phyloP scores from a whole-genome alignment of 1,140 invertebrate species.

The Listronotus oregonensis region DNA sequence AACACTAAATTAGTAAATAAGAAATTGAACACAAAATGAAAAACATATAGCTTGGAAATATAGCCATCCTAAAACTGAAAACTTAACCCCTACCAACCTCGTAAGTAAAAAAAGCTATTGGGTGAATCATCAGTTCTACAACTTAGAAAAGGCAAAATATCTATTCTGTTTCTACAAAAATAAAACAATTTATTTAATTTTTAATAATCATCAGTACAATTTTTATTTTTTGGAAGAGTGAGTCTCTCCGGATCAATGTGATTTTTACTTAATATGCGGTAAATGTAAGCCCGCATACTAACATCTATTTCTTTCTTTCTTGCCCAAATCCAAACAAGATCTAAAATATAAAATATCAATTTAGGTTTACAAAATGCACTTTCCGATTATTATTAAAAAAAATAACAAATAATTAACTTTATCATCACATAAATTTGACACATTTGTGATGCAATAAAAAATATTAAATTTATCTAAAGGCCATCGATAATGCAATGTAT shows the following conservation, averaged over 20 bases:
- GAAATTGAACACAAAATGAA: too few relatives aligned
- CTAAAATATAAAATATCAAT: constrained; percentile 48
- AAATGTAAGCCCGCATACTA: constrained; percentile 62
- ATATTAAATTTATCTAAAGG: too few relatives aligned
- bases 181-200: constrained; percentile 5
- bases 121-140: not conserved
- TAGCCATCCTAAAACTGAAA: too few relatives aligned
- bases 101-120: too few relatives aligned
- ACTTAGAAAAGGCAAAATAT: not conserved
- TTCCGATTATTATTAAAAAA: too few relatives aligned
- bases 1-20: too few relatives aligned
- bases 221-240: constrained; percentile 66
- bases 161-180: not conserved
- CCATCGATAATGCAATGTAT: too few relatives aligned
- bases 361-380: not conserved
- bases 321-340: constrained; percentile 69
- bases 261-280: constrained; percentile 61
- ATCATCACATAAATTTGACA: too few relatives aligned
- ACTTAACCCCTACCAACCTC: too few relatives aligned
- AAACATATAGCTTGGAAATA: too few relatives aligned
- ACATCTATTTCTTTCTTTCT: constrained; percentile 64
- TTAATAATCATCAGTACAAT: constrained; percentile 59
- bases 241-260: constrained; percentile 66
- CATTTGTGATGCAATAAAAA: too few relatives aligned
- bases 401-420: too few relatives aligned